Conservation (phyloP, 2,888 invertebrate species). For the Amiota communis region DNA sequence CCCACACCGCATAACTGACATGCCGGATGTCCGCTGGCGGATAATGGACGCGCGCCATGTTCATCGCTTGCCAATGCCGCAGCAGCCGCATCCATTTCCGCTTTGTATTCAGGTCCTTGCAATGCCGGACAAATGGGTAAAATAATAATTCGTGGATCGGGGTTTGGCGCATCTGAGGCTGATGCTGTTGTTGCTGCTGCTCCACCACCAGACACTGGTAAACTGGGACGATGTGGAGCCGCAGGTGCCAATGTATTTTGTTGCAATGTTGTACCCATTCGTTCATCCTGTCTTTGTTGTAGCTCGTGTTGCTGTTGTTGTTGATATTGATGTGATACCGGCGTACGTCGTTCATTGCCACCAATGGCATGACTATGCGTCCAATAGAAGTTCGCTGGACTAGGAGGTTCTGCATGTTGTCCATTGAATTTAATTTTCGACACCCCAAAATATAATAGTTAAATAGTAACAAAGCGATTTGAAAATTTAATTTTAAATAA, state of each 20-base stretch:
- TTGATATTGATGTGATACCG: conserved; percentile 73
- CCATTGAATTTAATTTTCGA: too few relatives aligned
- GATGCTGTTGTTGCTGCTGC: conserved; percentile 42
- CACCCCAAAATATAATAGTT: too few relatives aligned
- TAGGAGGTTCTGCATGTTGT: conserved; percentile 63
- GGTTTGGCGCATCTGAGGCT: conserved; percentile 41
- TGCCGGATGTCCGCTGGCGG: conserved; percentile 70
- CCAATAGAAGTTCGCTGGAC: conserved; percentile 78
- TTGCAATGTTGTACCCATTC: conserved; percentile 75
- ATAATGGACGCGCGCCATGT: conserved; percentile 62
- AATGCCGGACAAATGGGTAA: conserved; percentile 70
- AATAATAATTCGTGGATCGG: conserved; percentile 70
- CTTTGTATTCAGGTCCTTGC: conserved; percentile 69
- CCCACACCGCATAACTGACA: conserved; percentile 72
- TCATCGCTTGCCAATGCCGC: conserved; percentile 59
- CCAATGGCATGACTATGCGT: conserved; percentile 85
- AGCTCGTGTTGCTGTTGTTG: conserved; percentile 65
- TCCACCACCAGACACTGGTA: conserved; percentile 70
- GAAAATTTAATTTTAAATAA: too few relatives aligned
- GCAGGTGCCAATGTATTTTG: conserved; percentile 76
- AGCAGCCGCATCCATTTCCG: conserved; percentile 69
- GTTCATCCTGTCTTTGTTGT: conserved; percentile 56
- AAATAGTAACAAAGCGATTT: too few relatives aligned
- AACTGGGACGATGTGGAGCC: conserved; percentile 75
- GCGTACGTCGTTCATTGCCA: conserved; percentile 74